These are phyloP conservation scores for Bos taurus DNA, from an alignment of 2,113 vertebrate genomes.

Conservation along the genomic window ARS-UCD2.0 NC_037356.1:43495001-43495500, in stretches of 20 bases:
- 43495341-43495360: fast-evolving
- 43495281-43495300: neutral
- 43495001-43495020: neutral
- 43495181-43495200: too few relatives aligned
- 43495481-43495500: fast-evolving
- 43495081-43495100: neutral
- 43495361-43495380: neutral
- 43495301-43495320: neutral
- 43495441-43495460: neutral
- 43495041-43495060: neutral
- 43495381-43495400: neutral
- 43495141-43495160: too few relatives aligned
- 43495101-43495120: too few relatives aligned
- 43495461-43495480: neutral
- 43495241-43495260: neutral
- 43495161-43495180: too few relatives aligned
- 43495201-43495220: neutral
- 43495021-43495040: neutral
- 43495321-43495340: neutral
- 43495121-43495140: fast-evolving
- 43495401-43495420: neutral
- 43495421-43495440: neutral
- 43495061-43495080: neutral
- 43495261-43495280: neutral
- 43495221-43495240: neutral